Conservation (phyloP, 2,888 invertebrate genomes). For the Chrysolina haemoptera region DNA sequence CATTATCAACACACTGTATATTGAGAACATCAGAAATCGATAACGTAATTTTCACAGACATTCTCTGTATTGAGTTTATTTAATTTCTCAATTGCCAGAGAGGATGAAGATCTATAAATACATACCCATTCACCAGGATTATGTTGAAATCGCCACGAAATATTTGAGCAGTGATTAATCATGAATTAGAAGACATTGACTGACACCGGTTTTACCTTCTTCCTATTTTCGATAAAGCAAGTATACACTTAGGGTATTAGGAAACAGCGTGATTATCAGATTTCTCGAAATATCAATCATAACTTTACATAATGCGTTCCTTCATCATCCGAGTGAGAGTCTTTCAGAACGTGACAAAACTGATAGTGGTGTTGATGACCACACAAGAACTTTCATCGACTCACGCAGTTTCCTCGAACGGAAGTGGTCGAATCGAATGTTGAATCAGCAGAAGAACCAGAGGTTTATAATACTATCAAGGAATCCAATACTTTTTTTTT, state of each 20-base stretch:
- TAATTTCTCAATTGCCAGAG: no score
- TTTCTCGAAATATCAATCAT: slow-evolving; percentile 12
- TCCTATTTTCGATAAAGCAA: neutral
- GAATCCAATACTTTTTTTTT: no score
- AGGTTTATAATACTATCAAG: no score
- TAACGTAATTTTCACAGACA: no score
- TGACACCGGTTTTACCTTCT: neutral
- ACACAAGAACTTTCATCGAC: slow-evolving; percentile 14
- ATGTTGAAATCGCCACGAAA: slow-evolving; percentile 1
- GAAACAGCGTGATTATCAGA: slow-evolving; percentile 9
- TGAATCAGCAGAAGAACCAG: neutral
- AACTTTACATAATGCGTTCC: neutral
- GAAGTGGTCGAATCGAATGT: neutral
- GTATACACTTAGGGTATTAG: neutral
- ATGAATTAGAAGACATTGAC: neutral
- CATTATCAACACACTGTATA: no score
- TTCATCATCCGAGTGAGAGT: slow-evolving; percentile 5
- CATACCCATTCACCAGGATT: neutral
- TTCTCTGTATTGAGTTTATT: no score
- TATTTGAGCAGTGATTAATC: slow-evolving; percentile 8
- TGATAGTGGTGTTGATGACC: slow-evolving; percentile 11
- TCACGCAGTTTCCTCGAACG: neutral
- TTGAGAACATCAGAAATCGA: no score
- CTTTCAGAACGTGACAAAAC: slow-evolving; percentile 5
- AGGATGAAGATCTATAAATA: neutral